Conservation (phyloP, 1,140 invertebrate genomes). For the Drosophila azteca region DNA sequence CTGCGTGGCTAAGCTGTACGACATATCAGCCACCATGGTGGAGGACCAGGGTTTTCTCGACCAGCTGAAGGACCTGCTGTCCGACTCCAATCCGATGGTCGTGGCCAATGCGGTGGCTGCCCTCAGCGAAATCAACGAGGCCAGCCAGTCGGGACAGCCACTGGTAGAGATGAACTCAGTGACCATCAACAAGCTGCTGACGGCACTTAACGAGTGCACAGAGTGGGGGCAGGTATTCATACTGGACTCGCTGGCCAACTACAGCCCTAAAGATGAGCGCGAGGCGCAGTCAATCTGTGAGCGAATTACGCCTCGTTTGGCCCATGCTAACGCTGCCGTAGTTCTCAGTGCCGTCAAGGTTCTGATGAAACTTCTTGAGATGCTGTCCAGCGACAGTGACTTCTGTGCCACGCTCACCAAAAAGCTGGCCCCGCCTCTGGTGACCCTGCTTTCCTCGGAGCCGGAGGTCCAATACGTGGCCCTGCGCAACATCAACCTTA, state of each 20-base stretch:
- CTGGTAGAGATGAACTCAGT: constrained; percentile 98
- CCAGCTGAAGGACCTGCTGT: constrained; percentile 97
- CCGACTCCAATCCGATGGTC: constrained; percentile 99
- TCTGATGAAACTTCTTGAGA: constrained; percentile 99
- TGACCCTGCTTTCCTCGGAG: constrained; percentile 98
- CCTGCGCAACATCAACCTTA: constrained; percentile 98
- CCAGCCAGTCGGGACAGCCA: constrained; percentile 95
- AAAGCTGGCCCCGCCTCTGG: constrained; percentile 99
- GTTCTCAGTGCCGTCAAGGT: constrained; percentile 99
- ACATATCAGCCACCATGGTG: constrained; percentile 97
- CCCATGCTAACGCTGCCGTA: constrained; percentile 99
- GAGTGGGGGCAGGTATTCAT: constrained; percentile 99
- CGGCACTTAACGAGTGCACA: constrained; percentile 99
- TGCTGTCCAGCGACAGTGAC: constrained; percentile 96
- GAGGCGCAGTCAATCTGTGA: constrained; percentile 99
- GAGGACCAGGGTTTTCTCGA: constrained; percentile 96
- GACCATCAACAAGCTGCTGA: constrained; percentile 99
- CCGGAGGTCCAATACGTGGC: constrained; percentile 99
- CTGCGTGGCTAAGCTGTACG: constrained; percentile 99
- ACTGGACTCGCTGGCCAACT: constrained; percentile 98
- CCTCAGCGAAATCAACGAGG: constrained; percentile 99
- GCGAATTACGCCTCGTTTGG: constrained; percentile 97
- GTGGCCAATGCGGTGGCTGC: constrained; percentile 99
- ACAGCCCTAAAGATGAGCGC: constrained; percentile 97
- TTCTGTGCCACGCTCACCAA: constrained; percentile 97